These are phyloP conservation scores for Regulus satrapa DNA, from an alignment of 2,113 vertebrate species.

Conservation along the genomic window DNA sequence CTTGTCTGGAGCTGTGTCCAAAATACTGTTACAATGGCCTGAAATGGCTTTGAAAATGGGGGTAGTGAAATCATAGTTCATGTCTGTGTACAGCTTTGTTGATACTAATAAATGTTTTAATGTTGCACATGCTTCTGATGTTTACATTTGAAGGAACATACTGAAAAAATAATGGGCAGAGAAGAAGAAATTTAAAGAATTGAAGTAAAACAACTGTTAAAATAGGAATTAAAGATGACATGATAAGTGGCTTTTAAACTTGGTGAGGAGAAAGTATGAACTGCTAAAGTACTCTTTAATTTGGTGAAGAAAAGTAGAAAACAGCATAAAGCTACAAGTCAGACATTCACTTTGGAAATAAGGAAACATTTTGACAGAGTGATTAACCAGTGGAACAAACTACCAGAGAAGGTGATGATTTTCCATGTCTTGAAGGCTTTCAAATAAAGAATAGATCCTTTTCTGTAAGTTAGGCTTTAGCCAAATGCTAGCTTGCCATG, in stretches of 20 bases:
- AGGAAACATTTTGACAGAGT: neutral
- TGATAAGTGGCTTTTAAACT: neutral
- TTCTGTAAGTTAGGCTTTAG: neutral
- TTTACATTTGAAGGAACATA: neutral
- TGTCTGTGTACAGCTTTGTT: neutral
- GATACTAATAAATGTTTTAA: neutral
- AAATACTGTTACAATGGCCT: neutral
- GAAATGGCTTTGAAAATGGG: neutral
- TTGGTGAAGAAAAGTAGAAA: constrained; percentile 17
- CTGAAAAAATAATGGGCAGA: neutral
- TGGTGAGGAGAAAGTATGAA: neutral
- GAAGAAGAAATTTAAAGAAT: neutral
- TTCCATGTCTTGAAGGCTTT: neutral
- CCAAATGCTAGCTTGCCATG: neutral
- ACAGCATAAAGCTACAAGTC: neutral
- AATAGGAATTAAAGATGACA: neutral
- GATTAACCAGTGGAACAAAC: constrained; percentile 10
- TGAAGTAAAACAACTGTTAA: neutral
- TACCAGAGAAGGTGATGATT: neutral
- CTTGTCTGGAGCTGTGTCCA: neutral
- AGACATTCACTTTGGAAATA: neutral
- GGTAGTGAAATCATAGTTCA: neutral
- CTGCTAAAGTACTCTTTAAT: constrained; percentile 4
- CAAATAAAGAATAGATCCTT: neutral
- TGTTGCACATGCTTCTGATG: neutral